Evolutionary conservation across 1,140 invertebrate genomes (phyloP), one percentile per base, ranked within the genome.

Genomic region (Drosophila elegans): DNA sequence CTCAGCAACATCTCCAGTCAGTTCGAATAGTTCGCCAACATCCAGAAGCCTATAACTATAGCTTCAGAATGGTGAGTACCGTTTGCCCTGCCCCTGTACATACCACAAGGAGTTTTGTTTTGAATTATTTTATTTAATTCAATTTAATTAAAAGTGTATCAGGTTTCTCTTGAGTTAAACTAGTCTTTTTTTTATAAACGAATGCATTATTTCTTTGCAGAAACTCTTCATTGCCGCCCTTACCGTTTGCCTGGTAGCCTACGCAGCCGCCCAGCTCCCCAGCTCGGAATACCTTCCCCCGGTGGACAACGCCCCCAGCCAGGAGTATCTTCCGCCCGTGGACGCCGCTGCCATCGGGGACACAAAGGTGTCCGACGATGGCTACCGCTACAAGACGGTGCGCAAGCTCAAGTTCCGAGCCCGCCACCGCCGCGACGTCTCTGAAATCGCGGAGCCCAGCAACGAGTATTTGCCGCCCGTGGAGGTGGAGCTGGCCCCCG

Each of bases 141-240:
- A 21, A 21, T 21, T 21, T 21, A 21, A 21, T 21, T 21, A 21
- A 21, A 21, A 21, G 16, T 21, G 16, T 21, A 21, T 21, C 16
- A 21, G 16, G 16, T 21, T 21, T 21, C 16, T 21, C 16, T 1
- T 21, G 16, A 21, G 16, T 21, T 21, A 21, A 21, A 21, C 16
- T 21, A 21, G 16, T 21, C 16, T 21, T 21, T 21, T 21, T 21
- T 21, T 21, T 21, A 21, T 21, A 21, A 21, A 21, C 16, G 16
- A 34, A 38, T 7, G 2, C 25, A 7, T 21, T 32, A 32, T 32
- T 6, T 3, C 10, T 32, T 1, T 42, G 3, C 11, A 88, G 84
- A 89, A 89, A 89, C 57, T 89, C n/a, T 84, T 89, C 34, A 53
- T 84, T 41, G 74, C 63, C 44, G 53, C 52, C 41, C 51, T 84